Evolutionary conservation across 1,140 invertebrate genomes (phyloP).

Genomic region (Ceratoteleas bidentatus): DNA sequence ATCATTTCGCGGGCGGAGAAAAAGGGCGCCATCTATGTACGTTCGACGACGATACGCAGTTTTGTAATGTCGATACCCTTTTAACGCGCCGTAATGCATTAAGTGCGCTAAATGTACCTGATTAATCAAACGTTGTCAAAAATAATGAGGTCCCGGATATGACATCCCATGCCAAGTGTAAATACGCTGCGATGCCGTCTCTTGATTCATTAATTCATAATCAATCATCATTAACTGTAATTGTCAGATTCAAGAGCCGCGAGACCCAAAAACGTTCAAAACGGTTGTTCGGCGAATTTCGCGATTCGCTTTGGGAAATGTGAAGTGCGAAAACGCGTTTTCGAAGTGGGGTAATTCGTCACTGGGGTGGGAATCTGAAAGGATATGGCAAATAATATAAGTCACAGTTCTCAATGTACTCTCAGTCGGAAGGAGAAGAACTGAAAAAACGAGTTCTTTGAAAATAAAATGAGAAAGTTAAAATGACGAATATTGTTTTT

Average conservation of each 20-base stretch:
- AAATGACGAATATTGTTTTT: neutral
- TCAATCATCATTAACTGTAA: slow-evolving; percentile 39
- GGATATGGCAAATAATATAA: too few relatives aligned
- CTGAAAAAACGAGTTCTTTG: too few relatives aligned
- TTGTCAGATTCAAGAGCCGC: slow-evolving; percentile 11
- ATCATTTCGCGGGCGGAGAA: slow-evolving; percentile 4
- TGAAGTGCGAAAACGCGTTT: too few relatives aligned
- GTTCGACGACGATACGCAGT: neutral
- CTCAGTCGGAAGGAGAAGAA: too few relatives aligned
- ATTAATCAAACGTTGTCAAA: slow-evolving; percentile 49
- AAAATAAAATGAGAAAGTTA: neutral
- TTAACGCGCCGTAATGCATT: slow-evolving; percentile 12
- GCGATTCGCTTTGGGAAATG: neutral
- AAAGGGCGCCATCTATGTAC: neutral
- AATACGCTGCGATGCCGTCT: slow-evolving; percentile 20
- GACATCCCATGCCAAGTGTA: slow-evolving; percentile 37
- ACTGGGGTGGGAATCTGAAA: too few relatives aligned
- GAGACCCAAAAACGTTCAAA: neutral
- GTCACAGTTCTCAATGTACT: too few relatives aligned
- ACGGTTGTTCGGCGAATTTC: neutral
- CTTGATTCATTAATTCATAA: slow-evolving; percentile 31
- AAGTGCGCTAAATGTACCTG: slow-evolving; percentile 1
- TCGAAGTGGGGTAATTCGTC: too few relatives aligned
- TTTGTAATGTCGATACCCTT: neutral
- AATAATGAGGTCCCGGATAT: slow-evolving; percentile 44